Conservation (phyloP, 2,113 vertebrate species). For the Oryzias javanicus region DNA sequence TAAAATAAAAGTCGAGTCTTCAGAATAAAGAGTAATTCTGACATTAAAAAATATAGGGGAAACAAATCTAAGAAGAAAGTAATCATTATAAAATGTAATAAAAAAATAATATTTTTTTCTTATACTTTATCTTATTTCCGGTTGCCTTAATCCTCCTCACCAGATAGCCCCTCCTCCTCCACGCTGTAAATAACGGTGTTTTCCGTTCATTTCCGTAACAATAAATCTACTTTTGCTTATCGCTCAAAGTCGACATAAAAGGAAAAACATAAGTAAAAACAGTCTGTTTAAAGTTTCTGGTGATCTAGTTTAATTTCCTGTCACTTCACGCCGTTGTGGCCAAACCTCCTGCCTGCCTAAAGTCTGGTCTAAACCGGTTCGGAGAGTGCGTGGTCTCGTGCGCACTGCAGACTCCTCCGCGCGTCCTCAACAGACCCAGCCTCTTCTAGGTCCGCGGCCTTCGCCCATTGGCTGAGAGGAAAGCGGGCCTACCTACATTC, state of each 20-base stretch:
- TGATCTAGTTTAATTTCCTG: slow-evolving; percentile 44
- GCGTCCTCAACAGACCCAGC: slow-evolving; percentile 28
- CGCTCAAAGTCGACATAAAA: not conserved
- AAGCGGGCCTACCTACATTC: slow-evolving; percentile 26
- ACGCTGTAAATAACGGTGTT: no score
- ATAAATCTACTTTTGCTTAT: no score
- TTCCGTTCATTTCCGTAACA: no score
- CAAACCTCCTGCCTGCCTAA: slow-evolving; percentile 52
- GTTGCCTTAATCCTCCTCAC: no score
- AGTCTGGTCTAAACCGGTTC: slow-evolving; percentile 84
- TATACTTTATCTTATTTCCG: no score
- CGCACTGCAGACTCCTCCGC: slow-evolving; percentile 53
- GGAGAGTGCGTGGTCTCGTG: slow-evolving; percentile 67
- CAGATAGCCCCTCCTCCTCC: no score
- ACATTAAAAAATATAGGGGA: no score
- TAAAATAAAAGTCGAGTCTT: no score
- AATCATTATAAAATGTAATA: no score
- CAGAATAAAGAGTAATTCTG: no score
- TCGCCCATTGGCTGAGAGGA: slow-evolving; percentile 46
- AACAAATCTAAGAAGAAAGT: no score
- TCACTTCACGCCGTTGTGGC: slow-evolving; percentile 47
- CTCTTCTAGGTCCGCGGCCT: not conserved
- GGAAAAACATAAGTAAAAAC: not conserved
- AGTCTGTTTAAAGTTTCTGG: not conserved
- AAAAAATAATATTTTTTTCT: no score